Evolutionary conservation across 1,140 invertebrate species (phyloP).

Genomic region (Leptestheria dahalacensis): DNA sequence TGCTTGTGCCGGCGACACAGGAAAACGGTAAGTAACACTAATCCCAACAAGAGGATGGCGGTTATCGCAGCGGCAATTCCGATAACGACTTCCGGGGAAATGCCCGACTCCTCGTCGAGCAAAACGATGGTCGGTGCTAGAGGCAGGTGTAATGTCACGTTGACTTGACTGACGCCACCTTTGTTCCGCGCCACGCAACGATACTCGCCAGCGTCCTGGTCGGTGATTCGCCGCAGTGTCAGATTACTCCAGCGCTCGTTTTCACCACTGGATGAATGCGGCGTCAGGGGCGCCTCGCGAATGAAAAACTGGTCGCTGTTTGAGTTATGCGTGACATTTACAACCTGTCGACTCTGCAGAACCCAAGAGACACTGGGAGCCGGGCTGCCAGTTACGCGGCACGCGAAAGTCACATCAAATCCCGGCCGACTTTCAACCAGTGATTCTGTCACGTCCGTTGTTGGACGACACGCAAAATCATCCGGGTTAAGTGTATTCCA

Average conservation of each 20-base stretch:
- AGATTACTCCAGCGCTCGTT: slow-evolving; percentile 52
- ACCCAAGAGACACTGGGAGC: slow-evolving; percentile 69
- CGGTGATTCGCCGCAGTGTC: slow-evolving; percentile 49
- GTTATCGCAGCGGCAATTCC: slow-evolving; percentile 2
- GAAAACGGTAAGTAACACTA: slow-evolving; percentile 22
- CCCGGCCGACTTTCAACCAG: slow-evolving; percentile 52
- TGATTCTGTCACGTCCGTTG: slow-evolving; percentile 35
- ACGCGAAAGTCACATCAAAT: slow-evolving; percentile 60
- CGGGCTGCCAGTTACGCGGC: slow-evolving; percentile 63
- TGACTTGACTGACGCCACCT: slow-evolving; percentile 50
- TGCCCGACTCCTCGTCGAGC: slow-evolving; percentile 1
- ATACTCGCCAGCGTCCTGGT: slow-evolving; percentile 68
- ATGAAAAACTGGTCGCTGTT: slow-evolving; percentile 20
- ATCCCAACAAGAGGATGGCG: slow-evolving; percentile 19
- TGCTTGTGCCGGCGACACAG: slow-evolving; percentile 18
- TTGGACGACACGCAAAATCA: slow-evolving; percentile 60
- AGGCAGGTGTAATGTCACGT: slow-evolving; percentile 51
- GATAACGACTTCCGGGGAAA: background rate
- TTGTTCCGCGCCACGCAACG: slow-evolving; percentile 58
- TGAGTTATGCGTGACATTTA: slow-evolving; percentile 23
- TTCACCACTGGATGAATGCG: slow-evolving; percentile 13
- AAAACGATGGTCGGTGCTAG: slow-evolving; percentile 33
- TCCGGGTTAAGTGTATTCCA: slow-evolving; percentile 48
- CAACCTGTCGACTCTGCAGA: slow-evolving; percentile 44
- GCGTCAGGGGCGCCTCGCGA: background rate